Evolutionary conservation across 2,888 invertebrate species (phyloP).

Genomic region (Dicroscelio sp.): DNA sequence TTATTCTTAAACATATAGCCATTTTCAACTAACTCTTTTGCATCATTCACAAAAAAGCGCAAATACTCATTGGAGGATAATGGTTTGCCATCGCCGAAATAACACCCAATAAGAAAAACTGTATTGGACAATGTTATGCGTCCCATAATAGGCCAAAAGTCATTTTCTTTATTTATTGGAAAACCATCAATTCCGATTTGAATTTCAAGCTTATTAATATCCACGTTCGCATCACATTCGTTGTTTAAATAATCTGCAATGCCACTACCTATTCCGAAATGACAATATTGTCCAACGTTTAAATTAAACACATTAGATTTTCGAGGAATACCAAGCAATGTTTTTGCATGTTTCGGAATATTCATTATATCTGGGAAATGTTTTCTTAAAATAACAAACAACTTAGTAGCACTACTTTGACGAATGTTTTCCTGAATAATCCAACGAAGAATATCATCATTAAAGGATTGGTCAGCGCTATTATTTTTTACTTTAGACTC

Average conservation of each 20-base stretch:
- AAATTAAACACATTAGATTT: background rate
- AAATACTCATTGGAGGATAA: background rate
- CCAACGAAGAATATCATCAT: background rate
- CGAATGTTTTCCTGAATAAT: background rate
- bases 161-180: background rate
- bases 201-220: background rate
- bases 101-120: conserved; percentile 39
- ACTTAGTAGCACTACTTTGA: background rate
- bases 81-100: conserved; percentile 21
- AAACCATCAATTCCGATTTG: conserved; percentile 16
- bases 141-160: conserved; percentile 47
- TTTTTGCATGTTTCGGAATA: background rate
- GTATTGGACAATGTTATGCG: conserved; percentile 1
- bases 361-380: background rate
- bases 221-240: background rate
- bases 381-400: background rate
- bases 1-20: background rate
- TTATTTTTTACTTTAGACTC: background rate
- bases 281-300: background rate
- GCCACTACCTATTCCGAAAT: background rate
- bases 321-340: background rate
- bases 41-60: conserved; percentile 1
- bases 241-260: background rate
- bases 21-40: background rate
- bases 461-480: background rate